phyloP scores from a whole-genome alignment of 1,140 invertebrate species.

The Thalassaphorura encarpata region DNA sequence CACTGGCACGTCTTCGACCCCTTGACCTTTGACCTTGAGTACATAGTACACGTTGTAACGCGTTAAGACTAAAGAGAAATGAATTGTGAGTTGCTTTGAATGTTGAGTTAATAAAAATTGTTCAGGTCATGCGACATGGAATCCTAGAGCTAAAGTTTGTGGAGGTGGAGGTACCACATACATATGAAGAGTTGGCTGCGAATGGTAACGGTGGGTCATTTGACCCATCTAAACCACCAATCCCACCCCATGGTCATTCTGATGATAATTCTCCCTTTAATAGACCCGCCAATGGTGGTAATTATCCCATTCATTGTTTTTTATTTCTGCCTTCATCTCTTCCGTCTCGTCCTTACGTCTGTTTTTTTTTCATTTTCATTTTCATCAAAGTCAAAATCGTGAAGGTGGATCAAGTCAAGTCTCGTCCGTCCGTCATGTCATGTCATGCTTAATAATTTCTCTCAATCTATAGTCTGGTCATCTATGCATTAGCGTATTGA shows the following conservation, averaged over 20 bases:
- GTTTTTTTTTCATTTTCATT: neutral
- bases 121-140: conserved; percentile 31
- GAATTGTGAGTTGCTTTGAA: conserved; percentile 25
- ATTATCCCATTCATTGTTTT: conserved; percentile 11
- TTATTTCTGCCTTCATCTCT: conserved; percentile 3
- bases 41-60: too few relatives aligned
- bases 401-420: neutral
- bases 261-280: conserved; percentile 31
- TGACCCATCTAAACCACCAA: conserved; percentile 27
- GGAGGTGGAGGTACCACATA: conserved; percentile 23
- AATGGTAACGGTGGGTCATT: too few relatives aligned
- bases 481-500: too few relatives aligned
- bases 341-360: neutral
- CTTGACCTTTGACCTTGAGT: too few relatives aligned
- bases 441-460: conserved; percentile 6
- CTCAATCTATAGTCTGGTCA: too few relatives aligned
- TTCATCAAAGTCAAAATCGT: neutral
- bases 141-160: conserved; percentile 22
- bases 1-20: too few relatives aligned
- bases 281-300: conserved; percentile 30
- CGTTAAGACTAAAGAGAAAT: too few relatives aligned
- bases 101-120: conserved; percentile 13
- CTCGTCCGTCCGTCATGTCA: conserved; percentile 1
- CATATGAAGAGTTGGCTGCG: conserved; percentile 30
- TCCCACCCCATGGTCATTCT: conserved; percentile 27